A percentile compares a stretch with the other conserved stretches of the same genome.
Conservation (phyloP, 2,113 vertebrate genomes). For the Ceyx margarethae region DNA sequence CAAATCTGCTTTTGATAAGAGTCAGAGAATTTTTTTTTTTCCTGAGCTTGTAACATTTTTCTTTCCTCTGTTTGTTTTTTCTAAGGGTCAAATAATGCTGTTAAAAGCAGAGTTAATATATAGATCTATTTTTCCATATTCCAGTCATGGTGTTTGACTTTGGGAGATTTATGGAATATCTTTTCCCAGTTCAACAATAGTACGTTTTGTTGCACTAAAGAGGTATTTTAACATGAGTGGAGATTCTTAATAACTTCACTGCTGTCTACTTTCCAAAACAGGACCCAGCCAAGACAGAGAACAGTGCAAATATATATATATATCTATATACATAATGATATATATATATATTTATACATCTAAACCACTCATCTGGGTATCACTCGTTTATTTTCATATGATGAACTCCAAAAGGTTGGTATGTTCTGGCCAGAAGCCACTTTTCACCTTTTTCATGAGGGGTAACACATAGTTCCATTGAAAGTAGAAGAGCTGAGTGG, state of each 20-base stretch:
- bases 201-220: constrained; percentile 50
- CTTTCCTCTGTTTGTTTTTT: constrained; percentile 67
- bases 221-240: constrained; percentile 56
- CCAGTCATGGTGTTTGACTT: constrained; percentile 61
- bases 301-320: background rate
- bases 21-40: constrained; percentile 22
- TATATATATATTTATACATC: background rate
- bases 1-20: constrained; percentile 72
- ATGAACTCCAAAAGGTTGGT: background rate
- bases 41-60: constrained; percentile 50
- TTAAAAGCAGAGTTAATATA: constrained; percentile 67
- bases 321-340: background rate
- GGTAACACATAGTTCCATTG: background rate
- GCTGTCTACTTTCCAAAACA: constrained; percentile 52
- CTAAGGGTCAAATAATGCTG: constrained; percentile 67
- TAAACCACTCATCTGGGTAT: background rate
- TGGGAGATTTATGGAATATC: constrained; percentile 65
- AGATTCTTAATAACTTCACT: constrained; percentile 55
- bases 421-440: background rate
- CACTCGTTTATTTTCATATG: background rate
- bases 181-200: constrained; percentile 66
- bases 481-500: background rate
- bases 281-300: background rate
- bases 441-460: background rate
- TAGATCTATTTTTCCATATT: constrained; percentile 55